phyloP scores from a whole-genome alignment of 2,113 vertebrate genomes.

The Tenebrosternarchus preto region DNA sequence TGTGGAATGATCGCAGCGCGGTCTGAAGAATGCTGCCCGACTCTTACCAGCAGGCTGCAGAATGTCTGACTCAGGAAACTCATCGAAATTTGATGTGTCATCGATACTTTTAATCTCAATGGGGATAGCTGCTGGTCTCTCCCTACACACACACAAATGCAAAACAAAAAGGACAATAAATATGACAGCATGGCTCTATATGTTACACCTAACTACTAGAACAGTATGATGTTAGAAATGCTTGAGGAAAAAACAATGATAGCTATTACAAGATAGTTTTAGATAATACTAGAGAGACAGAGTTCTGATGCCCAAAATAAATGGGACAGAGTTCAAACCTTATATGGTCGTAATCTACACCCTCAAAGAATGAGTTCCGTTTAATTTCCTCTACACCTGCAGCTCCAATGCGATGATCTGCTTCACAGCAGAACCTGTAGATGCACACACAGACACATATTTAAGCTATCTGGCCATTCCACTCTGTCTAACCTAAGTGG shows the following conservation, averaged over 20 bases:
- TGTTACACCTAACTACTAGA: background rate
- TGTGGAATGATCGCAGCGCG: no score
- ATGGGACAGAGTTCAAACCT: slow-evolving; percentile 69
- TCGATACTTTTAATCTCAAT: slow-evolving; percentile 93
- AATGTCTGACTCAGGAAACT: slow-evolving; percentile 90
- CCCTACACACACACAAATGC: slow-evolving; percentile 66
- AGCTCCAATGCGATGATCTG: slow-evolving; percentile 86
- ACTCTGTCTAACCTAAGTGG: no score
- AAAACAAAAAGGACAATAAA: background rate
- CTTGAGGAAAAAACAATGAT: background rate
- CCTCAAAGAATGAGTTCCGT: slow-evolving; percentile 86
- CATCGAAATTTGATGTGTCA: slow-evolving; percentile 90
- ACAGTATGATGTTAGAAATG: background rate
- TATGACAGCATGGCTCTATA: background rate
- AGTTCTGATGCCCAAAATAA: no score
- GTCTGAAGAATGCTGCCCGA: background rate
- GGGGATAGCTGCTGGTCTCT: slow-evolving; percentile 87
- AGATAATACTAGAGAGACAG: background rate
- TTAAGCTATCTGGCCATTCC: background rate
- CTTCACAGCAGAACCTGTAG: slow-evolving; percentile 86
- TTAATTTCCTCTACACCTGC: slow-evolving; percentile 88
- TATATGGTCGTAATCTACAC: slow-evolving; percentile 90
- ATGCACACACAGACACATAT: background rate
- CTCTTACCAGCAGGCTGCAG: slow-evolving; percentile 83
- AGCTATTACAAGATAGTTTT: background rate